These are phyloP conservation scores for Enteromius radiatus DNA, from an alignment of 2,797 vertebrate species.

Conservation along the genomic window DNA sequence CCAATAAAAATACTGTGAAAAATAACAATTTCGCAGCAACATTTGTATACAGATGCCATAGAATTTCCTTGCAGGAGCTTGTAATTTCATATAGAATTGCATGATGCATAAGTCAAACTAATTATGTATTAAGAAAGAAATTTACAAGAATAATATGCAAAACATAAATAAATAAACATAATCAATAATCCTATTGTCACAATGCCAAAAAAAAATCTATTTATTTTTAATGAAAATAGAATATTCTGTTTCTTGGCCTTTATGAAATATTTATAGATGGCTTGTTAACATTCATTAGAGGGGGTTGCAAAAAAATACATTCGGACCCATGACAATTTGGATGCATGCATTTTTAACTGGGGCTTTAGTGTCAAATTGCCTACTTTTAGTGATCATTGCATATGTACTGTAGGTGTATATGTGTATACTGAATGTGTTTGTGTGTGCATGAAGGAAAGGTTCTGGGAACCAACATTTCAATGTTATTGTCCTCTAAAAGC, in stretches of 20 bases:
- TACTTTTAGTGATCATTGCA: background rate
- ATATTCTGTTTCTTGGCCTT: background rate
- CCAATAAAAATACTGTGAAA: background rate
- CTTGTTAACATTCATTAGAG: background rate
- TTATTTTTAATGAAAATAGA: background rate
- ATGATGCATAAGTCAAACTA: background rate
- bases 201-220: background rate
- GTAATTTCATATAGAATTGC: background rate
- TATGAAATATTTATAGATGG: background rate
- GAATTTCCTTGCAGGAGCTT: background rate
- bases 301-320: background rate
- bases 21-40: background rate
- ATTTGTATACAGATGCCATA: background rate
- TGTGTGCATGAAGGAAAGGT: conserved; percentile 18
- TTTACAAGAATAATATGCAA: background rate
- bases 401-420: background rate
- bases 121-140: background rate
- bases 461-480: conserved; percentile 12
- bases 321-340: background rate
- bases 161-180: background rate
- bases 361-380: background rate
- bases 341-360: background rate
- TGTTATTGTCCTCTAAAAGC: conserved; percentile 36
- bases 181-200: background rate
- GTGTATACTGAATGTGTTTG: background rate